These are phyloP conservation scores for Heliothis virescens DNA, from an alignment of 1,140 invertebrate species.

Conservation along the genomic window DNA sequence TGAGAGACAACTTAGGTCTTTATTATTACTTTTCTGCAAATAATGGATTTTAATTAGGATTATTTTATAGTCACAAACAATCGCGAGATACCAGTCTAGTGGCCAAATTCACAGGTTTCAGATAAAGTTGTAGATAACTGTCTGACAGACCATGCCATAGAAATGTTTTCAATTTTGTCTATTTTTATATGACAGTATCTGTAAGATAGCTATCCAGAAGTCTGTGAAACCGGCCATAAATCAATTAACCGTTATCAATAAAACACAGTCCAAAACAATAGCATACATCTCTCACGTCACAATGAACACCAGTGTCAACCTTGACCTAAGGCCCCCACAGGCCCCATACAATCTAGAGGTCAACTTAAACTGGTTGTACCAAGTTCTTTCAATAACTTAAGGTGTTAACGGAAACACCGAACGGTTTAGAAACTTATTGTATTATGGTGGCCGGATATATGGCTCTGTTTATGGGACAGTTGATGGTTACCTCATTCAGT, in stretches of 20 bases:
- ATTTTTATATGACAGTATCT: too few species aligned
- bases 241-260: slow-evolving; percentile 1
- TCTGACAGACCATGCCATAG: too few species aligned
- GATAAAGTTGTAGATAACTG: too few species aligned
- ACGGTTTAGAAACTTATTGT: slow-evolving; percentile 40
- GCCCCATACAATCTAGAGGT: slow-evolving; percentile 7
- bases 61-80: neutral
- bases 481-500: slow-evolving; percentile 22
- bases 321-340: slow-evolving; percentile 21
- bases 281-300: slow-evolving; percentile 16
- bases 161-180: too few species aligned
- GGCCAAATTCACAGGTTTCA: too few species aligned
- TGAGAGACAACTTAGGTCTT: neutral
- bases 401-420: slow-evolving; percentile 40
- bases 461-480: slow-evolving; percentile 26
- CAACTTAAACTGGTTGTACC: neutral
- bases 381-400: slow-evolving; percentile 22
- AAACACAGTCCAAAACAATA: neutral
- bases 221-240: neutral
- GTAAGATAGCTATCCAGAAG: neutral
- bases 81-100: neutral
- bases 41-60: too few species aligned
- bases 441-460: slow-evolving; percentile 38
- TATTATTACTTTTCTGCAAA: neutral
- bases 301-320: slow-evolving; percentile 12